Conservation (phyloP, 1,140 invertebrate genomes). For the Drosophila sp. region DNA sequence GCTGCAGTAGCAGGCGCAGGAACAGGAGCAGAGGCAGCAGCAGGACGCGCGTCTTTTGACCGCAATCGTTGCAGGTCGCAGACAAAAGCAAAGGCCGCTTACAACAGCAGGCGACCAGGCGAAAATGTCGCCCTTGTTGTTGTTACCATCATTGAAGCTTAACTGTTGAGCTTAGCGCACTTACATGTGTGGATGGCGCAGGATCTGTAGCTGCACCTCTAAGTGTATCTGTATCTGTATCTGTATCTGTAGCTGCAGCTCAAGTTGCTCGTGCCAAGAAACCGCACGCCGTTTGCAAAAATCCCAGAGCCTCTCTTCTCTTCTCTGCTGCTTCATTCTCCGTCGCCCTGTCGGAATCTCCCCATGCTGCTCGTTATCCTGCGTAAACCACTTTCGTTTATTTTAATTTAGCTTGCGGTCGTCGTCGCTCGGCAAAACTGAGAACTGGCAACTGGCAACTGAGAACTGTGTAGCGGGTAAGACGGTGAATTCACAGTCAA, state of each 20-base stretch:
- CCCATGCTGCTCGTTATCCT: conserved; percentile 54
- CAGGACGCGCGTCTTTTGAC: conserved; percentile 80
- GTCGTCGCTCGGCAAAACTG: not conserved
- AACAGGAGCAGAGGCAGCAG: too few species aligned
- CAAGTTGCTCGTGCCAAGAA: conserved; percentile 55
- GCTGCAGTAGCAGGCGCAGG: too few species aligned
- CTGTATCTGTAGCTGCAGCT: not conserved
- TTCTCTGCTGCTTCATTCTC: not conserved
- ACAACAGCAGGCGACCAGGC: conserved; percentile 39
- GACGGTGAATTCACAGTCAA: conserved; percentile 1
- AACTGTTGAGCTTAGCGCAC: conserved; percentile 72
- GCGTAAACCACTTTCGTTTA: conserved; percentile 79
- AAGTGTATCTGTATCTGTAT: not conserved
- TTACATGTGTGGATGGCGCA: conserved; percentile 48
- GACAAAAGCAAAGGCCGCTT: conserved; percentile 57
- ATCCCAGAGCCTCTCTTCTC: conserved; percentile 38
- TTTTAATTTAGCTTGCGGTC: conserved; percentile 80
- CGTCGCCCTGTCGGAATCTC: not conserved
- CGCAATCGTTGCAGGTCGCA: conserved; percentile 67
- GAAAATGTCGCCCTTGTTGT: not conserved
- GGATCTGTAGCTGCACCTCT: conserved; percentile 18
- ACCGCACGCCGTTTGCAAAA: conserved; percentile 55
- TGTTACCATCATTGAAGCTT: conserved; percentile 19
- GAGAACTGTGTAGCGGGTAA: conserved; percentile 1
- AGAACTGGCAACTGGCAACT: not conserved